Evolutionary conservation across 2,888 invertebrate genomes (phyloP).

Genomic region (Caenorhabditis zanzibari): DNA sequence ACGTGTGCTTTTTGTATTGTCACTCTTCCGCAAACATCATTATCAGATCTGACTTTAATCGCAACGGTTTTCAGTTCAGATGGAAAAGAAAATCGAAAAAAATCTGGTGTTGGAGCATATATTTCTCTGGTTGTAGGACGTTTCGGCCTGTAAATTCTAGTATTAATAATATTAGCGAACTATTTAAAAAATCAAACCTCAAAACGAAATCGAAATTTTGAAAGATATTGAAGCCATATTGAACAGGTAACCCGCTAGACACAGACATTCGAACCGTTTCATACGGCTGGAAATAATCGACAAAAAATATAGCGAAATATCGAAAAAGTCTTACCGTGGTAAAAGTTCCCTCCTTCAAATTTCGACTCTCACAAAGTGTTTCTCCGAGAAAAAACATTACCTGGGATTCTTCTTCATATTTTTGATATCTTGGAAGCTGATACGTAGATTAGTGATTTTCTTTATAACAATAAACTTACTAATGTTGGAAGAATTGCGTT

Average conservation of each 20-base stretch:
- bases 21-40: conserved; percentile 16
- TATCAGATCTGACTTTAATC: background rate
- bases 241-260: conserved; percentile 13
- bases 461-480: background rate
- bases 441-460: background rate
- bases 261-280: conserved; percentile 10
- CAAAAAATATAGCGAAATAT: no score
- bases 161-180: background rate
- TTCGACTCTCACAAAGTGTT: conserved; percentile 3
- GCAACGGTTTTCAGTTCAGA: background rate
- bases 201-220: background rate
- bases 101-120: background rate
- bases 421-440: conserved; percentile 24
- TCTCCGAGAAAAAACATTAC: background rate
- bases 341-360: background rate
- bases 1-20: conserved; percentile 16
- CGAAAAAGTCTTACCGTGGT: background rate
- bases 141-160: background rate
- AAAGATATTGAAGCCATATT: background rate
- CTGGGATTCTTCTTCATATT: background rate
- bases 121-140: background rate
- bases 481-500: background rate
- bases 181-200: background rate
- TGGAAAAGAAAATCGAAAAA: conserved; percentile 7
- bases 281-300: background rate